These are phyloP conservation scores for Ennomos fuscantarius DNA, from an alignment of 2,888 invertebrate species.

Conservation along the genomic window DNA sequence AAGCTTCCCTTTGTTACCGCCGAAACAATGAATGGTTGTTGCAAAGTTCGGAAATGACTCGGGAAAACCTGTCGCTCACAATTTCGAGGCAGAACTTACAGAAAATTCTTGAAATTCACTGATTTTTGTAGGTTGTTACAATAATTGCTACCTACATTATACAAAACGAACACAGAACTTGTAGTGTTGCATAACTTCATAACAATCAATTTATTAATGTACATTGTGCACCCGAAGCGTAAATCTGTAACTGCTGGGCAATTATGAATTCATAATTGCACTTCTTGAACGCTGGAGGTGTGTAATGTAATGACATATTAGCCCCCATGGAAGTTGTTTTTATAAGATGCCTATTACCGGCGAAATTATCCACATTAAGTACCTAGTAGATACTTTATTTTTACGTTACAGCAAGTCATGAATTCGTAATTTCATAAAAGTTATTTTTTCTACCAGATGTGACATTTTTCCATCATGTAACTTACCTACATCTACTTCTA, in stretches of 20 bases:
- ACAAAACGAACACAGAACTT: too few relatives aligned
- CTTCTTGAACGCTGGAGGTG: not conserved
- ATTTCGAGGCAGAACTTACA: conserved; percentile 38
- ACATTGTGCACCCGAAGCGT: too few relatives aligned
- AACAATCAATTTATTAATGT: too few relatives aligned
- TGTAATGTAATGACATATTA: conserved; percentile 2
- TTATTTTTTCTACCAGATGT: not conserved
- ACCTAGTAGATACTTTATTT: too few relatives aligned
- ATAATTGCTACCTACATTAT: conserved; percentile 3
- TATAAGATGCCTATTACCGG: conserved; percentile 6
- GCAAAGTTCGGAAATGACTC: conserved; percentile 60
- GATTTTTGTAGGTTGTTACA: conserved; percentile 1
- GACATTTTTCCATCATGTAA: not conserved
- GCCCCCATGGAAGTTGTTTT: not conserved
- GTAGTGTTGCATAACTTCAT: too few relatives aligned
- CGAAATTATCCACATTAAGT: not conserved
- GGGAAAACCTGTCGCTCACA: conserved; percentile 44
- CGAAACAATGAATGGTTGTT: conserved; percentile 66
- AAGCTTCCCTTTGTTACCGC: conserved; percentile 62
- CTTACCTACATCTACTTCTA: too few relatives aligned
- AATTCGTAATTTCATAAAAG: not conserved
- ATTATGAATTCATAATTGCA: conserved; percentile 11
- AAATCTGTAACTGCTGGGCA: not conserved
- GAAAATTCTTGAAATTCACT: conserved; percentile 2
- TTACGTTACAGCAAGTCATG: conserved; percentile 5